These are phyloP conservation scores for Amphimedon queenslandica DNA, from an alignment of 37 sponge, comb jelly and placozoan species.

Conservation along the genomic window DNA sequence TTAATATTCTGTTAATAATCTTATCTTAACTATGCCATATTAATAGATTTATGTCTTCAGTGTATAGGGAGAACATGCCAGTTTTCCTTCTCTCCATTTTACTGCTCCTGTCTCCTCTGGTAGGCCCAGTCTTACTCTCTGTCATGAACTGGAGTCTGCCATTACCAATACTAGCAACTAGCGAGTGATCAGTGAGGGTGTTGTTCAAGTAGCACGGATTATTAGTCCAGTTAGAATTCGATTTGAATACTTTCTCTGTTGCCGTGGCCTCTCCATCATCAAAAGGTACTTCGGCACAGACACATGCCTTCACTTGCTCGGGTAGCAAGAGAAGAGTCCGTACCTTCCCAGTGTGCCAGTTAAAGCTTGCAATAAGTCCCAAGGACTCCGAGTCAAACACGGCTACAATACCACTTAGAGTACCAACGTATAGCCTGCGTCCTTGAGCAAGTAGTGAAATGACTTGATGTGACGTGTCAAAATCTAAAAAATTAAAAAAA, in stretches of 20 bases:
- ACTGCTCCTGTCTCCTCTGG: neutral
- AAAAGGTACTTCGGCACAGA: slow-evolving; percentile 56
- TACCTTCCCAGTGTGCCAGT: slow-evolving; percentile 53
- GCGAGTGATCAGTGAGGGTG: neutral
- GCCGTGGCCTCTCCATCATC: too few relatives aligned
- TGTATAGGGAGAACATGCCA: neutral
- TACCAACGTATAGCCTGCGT: slow-evolving; percentile 35
- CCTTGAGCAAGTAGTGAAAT: slow-evolving; percentile 25
- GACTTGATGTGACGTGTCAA: slow-evolving; percentile 6
- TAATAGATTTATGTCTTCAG: neutral
- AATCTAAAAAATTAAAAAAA: neutral
- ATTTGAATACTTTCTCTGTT: too few relatives aligned
- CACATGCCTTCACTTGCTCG: slow-evolving; percentile 24
- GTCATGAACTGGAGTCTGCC: slow-evolving; percentile 19
- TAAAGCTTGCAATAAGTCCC: neutral
- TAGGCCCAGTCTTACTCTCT: neutral
- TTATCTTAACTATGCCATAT: slow-evolving; percentile 8
- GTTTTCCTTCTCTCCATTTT: too few relatives aligned
- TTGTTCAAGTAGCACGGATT: neutral
- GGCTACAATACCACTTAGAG: slow-evolving; percentile 29
- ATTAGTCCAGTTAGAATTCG: too few relatives aligned
- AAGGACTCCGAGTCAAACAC: slow-evolving; percentile 32
- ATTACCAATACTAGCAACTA: slow-evolving; percentile 54
- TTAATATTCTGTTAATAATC: too few relatives aligned
- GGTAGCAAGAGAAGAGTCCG: slow-evolving; percentile 56